These are phyloP conservation scores for Riparia riparia DNA, from an alignment of 2,113 vertebrate species.

Conservation along the genomic window DNA sequence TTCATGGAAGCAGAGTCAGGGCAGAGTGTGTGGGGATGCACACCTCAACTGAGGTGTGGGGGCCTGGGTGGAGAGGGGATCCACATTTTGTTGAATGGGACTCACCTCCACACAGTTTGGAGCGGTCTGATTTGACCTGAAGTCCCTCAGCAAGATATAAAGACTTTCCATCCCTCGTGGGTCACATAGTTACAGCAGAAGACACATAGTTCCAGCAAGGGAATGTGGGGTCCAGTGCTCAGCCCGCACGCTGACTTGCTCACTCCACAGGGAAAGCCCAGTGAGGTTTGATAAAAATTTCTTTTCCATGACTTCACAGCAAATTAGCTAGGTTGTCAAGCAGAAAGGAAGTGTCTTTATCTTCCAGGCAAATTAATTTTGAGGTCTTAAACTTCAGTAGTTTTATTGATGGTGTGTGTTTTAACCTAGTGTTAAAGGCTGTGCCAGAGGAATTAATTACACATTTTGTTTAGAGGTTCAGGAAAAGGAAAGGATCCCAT, in stretches of 20 bases:
- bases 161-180: neutral
- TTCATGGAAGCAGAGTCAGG: neutral
- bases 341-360: neutral
- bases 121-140: neutral
- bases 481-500: neutral
- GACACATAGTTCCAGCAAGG: neutral
- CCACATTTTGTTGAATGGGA: neutral
- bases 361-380: neutral
- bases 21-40: neutral
- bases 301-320: neutral
- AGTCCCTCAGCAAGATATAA: neutral
- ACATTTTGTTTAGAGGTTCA: neutral
- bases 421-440: neutral
- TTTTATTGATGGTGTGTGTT: slow-evolving; percentile 13
- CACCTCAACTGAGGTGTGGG: neutral
- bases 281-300: neutral
- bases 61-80: neutral
- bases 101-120: neutral
- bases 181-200: neutral
- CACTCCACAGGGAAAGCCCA: neutral
- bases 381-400: slow-evolving; percentile 1
- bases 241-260: neutral
- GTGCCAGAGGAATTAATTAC: neutral
- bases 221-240: neutral
- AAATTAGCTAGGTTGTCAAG: neutral